Evolutionary conservation across 2,797 vertebrate species (phyloP), one percentile per base, ranked within the genome.

Genomic region (Tamandua tetradactyla): DNA sequence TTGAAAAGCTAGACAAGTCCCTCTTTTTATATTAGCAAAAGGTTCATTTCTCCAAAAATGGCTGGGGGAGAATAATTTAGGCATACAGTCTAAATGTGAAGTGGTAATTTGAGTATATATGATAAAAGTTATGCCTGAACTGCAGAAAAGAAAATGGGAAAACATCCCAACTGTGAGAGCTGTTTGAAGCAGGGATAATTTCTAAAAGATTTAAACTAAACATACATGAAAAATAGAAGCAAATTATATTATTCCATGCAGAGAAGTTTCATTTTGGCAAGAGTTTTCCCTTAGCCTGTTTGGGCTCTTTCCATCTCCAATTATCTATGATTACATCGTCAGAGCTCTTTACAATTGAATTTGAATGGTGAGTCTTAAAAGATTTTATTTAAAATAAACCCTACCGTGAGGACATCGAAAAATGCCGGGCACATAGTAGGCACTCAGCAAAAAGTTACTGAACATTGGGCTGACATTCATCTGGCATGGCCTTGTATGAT

Each of bases 381-480:
- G 17, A 75, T 64, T 90, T 81, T 93, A 55, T 75, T 87, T 92
- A 81, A 91, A 97, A 96, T 89, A 93, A 95, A 40, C 84, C 17
- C 37, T 87, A 57, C 40, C 30, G 23, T 42, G 7, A 83, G 61
- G 23, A 8, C 17, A 42, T 23, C 37, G 40, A 37, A 62, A 61
- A 78, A 86, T 82, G 62, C 22, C 37, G 22, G 4, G 25, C 11
- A 47, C 6, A 30, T 14, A 20, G 18, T 25, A 62, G 75, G 35
- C 55, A 76, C n/a, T 89, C 30, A 59, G n/a, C 32, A 62, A 78
- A 91, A 64, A 40, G 49, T 20, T 35, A 78, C 0, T 32, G 18
- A 82, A 40, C 52, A 4, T 30, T 52, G 55, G 23, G 44, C 30
- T 87, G 76, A 55, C 12, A 18, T n/a, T 20, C n/a, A 30, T 61